A percentile compares a stretch with the other conserved stretches of the same genome.
phyloP scores from a whole-genome alignment of 2,888 invertebrate genomes.

The Dicycla oo region DNA sequence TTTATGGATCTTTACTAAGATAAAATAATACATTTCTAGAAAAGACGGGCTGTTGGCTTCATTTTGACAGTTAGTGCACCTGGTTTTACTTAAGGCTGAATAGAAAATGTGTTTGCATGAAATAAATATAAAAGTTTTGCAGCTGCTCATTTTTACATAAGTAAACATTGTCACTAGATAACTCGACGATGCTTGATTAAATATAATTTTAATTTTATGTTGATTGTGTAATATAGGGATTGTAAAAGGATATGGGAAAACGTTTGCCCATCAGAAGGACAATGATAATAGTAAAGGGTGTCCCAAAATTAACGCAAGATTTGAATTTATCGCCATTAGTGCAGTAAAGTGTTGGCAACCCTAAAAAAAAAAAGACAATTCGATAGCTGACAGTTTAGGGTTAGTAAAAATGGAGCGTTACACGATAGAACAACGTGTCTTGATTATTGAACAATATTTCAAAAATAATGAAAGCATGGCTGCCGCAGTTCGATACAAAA shows the following conservation, averaged over 20 bases:
- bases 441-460: too few relatives aligned
- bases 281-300: too few relatives aligned
- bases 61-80: conserved; percentile 44
- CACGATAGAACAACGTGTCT: too few relatives aligned
- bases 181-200: conserved; percentile 14
- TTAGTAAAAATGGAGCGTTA: too few relatives aligned
- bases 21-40: conserved; percentile 47
- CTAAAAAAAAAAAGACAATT: too few relatives aligned
- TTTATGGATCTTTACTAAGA: conserved; percentile 34
- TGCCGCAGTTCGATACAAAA: too few relatives aligned
- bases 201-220: conserved; percentile 38
- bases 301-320: too few relatives aligned
- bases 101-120: conserved; percentile 53
- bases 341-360: too few relatives aligned
- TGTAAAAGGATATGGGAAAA: conserved; percentile 8
- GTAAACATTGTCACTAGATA: conserved; percentile 16
- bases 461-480: too few relatives aligned
- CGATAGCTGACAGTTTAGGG: too few relatives aligned
- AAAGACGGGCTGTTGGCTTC: conserved; percentile 26
- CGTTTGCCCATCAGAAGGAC: neutral
- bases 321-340: too few relatives aligned
- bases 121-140: conserved; percentile 43
- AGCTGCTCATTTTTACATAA: conserved; percentile 45
- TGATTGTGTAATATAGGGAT: neutral
- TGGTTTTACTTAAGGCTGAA: conserved; percentile 37